Conservation (phyloP, 1,140 invertebrate species). For the Ceratina calcarata region DNA sequence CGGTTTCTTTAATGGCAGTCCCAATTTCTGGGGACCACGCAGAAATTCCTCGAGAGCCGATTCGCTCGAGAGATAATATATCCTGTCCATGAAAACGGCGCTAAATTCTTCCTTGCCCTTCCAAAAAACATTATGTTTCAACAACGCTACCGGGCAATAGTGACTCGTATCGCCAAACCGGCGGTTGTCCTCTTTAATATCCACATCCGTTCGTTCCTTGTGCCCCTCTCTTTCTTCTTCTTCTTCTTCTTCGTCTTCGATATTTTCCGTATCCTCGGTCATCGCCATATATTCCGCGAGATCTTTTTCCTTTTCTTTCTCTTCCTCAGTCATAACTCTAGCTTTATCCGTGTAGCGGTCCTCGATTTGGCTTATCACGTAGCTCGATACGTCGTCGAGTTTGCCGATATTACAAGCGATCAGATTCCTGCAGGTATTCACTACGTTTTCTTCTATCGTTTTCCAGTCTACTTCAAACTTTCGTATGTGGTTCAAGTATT, state of each 20-base stretch:
- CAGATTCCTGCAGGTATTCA: constrained; percentile 19
- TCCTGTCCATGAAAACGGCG: constrained; percentile 79
- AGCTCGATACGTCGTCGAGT: constrained; percentile 15
- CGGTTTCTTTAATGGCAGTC: constrained; percentile 73
- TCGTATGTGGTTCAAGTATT: constrained; percentile 46
- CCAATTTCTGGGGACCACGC: constrained; percentile 74
- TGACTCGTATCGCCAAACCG: constrained; percentile 80
- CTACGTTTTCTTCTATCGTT: constrained; percentile 21
- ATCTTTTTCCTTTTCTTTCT: constrained; percentile 59
- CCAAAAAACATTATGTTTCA: constrained; percentile 80
- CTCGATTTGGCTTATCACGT: constrained; percentile 62
- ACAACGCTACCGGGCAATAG: constrained; percentile 81
- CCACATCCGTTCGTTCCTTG: constrained; percentile 36
- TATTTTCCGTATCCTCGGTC: constrained; percentile 8
- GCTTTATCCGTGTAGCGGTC: constrained; percentile 60
- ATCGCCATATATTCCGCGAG: constrained; percentile 54
- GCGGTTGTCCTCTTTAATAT: constrained; percentile 67
- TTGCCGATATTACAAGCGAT: constrained; percentile 55
- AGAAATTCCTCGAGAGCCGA: constrained; percentile 77
- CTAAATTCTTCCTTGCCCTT: constrained; percentile 81
- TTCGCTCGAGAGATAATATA: constrained; percentile 79
- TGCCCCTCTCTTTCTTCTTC: constrained; percentile 42
- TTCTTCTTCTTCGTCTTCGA: constrained; percentile 50
- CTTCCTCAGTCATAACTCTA: constrained; percentile 56
- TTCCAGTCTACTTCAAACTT: constrained; percentile 34